These are phyloP conservation scores for Mycteria americana DNA, from an alignment of 2,797 vertebrate genomes.

Conservation along the genomic window DNA sequence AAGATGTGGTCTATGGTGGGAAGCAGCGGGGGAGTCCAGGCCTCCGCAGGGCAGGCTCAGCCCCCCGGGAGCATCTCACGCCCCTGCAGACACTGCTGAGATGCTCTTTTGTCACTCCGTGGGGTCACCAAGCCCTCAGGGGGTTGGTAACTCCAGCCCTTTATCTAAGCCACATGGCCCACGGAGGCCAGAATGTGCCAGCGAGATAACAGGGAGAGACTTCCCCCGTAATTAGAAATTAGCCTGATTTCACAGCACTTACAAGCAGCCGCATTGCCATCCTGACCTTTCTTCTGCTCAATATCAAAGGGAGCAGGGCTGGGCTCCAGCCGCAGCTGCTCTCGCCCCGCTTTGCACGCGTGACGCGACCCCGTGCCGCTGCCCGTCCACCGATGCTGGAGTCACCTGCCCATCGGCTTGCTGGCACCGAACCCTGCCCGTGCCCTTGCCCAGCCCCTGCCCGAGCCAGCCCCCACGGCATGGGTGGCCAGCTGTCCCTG, in stretches of 20 bases:
- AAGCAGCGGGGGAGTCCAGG: neutral
- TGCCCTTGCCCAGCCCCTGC: neutral
- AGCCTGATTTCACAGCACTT: neutral
- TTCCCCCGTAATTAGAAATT: neutral
- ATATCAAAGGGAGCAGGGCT: neutral
- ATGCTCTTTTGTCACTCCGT: neutral
- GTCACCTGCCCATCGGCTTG: neutral
- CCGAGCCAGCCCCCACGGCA: fast-evolving
- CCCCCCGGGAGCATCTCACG: fast-evolving
- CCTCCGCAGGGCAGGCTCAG: neutral
- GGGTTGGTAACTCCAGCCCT: neutral
- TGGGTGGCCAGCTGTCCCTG: neutral
- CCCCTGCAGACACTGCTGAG: neutral
- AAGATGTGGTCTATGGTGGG: neutral
- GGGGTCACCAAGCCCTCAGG: neutral
- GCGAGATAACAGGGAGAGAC: neutral
- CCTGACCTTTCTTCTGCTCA: neutral
- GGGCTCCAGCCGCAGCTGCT: neutral
- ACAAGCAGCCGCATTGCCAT: neutral
- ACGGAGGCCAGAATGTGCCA: neutral
- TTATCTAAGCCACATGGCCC: fast-evolving
- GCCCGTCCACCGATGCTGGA: fast-evolving
- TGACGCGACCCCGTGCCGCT: fast-evolving
- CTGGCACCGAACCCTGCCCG: neutral
- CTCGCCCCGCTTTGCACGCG: fast-evolving